Evolutionary conservation across 2,888 invertebrate genomes (phyloP).

Genomic region (Aphidius colemani): DNA sequence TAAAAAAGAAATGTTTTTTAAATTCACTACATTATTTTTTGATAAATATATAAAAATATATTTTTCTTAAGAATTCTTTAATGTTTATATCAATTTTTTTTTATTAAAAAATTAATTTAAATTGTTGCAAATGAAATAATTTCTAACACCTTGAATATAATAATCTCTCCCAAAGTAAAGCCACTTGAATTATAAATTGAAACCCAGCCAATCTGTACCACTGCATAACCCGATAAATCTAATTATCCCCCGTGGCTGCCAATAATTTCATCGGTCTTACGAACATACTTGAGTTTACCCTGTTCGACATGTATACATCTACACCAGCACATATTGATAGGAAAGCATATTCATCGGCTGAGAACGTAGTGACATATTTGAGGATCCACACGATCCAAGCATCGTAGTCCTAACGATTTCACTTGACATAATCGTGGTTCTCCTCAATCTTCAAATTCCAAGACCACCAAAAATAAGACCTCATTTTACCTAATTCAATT

Average conservation of each 20-base stretch:
- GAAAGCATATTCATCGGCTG: slow-evolving; percentile 12
- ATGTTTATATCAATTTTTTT: too few relatives aligned
- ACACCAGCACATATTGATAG: not conserved
- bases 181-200: slow-evolving; percentile 39
- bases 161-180: slow-evolving; percentile 42
- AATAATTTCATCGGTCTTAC: slow-evolving; percentile 43
- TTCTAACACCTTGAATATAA: slow-evolving; percentile 25
- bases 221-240: slow-evolving; percentile 49
- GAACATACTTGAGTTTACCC: slow-evolving; percentile 10
- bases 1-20: too few relatives aligned
- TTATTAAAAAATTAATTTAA: too few relatives aligned
- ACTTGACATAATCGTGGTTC: slow-evolving; percentile 22
- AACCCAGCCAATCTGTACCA: slow-evolving; percentile 43
- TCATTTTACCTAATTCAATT: not conserved
- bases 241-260: slow-evolving; percentile 49
- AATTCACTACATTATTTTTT: too few relatives aligned
- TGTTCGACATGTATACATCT: slow-evolving; percentile 9
- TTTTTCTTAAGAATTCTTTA: too few relatives aligned
- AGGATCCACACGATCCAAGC: slow-evolving; percentile 23
- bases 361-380: slow-evolving; percentile 22
- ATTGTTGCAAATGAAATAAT: slow-evolving; percentile 22
- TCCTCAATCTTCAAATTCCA: slow-evolving; percentile 9
- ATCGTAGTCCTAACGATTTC: slow-evolving; percentile 16
- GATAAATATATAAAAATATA: too few relatives aligned
- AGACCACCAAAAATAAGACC: not conserved